phyloP scores from a whole-genome alignment of 1,140 invertebrate genomes.

The Diorhabda sublineata region DNA sequence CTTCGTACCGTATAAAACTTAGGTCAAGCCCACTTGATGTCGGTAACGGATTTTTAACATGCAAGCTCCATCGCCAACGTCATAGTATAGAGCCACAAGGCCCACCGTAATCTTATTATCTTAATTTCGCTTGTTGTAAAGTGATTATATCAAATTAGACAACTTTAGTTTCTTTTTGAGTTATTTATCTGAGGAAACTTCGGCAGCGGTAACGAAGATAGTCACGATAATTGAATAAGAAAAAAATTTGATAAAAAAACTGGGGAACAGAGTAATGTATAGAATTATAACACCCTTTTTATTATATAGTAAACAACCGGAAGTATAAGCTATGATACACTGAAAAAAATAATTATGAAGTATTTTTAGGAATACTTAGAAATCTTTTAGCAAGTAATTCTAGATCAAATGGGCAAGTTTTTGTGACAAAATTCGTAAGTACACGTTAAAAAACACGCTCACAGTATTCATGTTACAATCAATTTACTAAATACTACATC shows the following conservation, averaged over 20 bases:
- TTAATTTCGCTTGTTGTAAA: constrained; percentile 29
- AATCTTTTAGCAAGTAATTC: no score
- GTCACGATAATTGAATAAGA: not conserved
- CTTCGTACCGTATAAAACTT: constrained; percentile 33
- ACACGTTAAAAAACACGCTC: no score
- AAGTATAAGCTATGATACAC: no score
- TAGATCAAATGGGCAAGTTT: no score
- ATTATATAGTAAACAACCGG: no score
- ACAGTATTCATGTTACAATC: no score
- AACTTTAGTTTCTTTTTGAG: constrained; percentile 14
- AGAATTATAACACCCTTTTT: no score
- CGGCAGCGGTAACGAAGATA: not conserved
- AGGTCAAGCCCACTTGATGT: constrained; percentile 41
- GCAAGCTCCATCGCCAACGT: constrained; percentile 37
- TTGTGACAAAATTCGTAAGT: no score
- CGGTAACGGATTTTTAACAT: constrained; percentile 39
- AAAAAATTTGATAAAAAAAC: not conserved
- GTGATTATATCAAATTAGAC: constrained; percentile 14
- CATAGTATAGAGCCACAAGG: constrained; percentile 28
- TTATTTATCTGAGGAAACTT: not conserved
- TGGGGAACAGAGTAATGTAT: no score
- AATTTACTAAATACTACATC: no score
- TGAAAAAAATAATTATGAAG: no score
- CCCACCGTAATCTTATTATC: constrained; percentile 31
- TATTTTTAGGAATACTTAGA: no score